phyloP scores from a whole-genome alignment of 2,797 vertebrate genomes.

The Rhodeus uyekii region DNA sequence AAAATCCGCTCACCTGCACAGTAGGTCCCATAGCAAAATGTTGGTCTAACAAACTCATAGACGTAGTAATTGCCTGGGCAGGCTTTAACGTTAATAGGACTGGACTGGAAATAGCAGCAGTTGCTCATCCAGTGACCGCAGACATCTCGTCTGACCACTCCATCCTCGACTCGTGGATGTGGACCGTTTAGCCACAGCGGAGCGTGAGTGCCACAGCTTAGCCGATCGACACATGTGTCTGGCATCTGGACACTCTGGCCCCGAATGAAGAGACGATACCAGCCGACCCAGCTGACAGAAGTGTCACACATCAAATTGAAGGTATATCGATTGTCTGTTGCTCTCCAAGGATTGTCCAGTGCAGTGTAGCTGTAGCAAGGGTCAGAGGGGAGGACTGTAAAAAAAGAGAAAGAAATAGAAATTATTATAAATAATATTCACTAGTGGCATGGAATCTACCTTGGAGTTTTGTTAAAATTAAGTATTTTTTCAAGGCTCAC shows the following conservation, averaged over 20 bases:
- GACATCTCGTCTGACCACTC: conserved; percentile 6
- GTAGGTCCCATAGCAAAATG: conserved; percentile 13
- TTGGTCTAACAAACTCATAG: conserved; percentile 5
- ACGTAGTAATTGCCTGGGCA: conserved; percentile 19
- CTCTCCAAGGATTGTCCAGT: conserved; percentile 29
- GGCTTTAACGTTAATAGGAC: conserved; percentile 39
- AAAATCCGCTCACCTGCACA: not conserved
- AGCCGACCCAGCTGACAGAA: conserved; percentile 14
- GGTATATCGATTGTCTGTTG: conserved; percentile 3
- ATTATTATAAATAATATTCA: not conserved
- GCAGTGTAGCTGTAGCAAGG: conserved; percentile 17
- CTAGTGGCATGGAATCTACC: too few relatives aligned
- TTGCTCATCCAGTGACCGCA: not conserved
- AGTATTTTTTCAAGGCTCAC: too few relatives aligned
- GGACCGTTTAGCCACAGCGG: conserved; percentile 43
- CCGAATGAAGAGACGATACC: conserved; percentile 25
- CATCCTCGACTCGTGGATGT: conserved; percentile 30
- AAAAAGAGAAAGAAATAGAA: not conserved
- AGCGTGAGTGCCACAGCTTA: conserved; percentile 30
- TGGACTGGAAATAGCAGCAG: conserved; percentile 25
- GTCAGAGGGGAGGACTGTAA: not conserved
- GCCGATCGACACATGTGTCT: conserved; percentile 19
- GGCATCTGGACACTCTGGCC: conserved; percentile 28
- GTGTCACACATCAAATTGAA: conserved; percentile 9
- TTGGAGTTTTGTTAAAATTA: too few relatives aligned